A percentile compares a stretch with the other conserved stretches of the same genome.
These are phyloP conservation scores for Loris lydekkerianus DNA, from an alignment of 2,797 vertebrate genomes.

Conservation along the genomic window DNA sequence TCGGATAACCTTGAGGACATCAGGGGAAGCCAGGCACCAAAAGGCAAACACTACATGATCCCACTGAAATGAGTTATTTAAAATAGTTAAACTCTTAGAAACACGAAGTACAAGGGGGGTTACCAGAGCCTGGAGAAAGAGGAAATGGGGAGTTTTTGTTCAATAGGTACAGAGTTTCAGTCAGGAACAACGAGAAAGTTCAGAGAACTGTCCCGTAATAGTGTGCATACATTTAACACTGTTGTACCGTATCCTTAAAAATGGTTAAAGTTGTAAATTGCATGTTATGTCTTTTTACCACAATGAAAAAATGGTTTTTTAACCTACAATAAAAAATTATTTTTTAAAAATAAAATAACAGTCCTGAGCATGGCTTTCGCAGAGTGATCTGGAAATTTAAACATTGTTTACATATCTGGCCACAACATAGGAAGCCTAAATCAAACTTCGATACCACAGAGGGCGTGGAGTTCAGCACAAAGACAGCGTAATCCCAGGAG, in stretches of 20 bases:
- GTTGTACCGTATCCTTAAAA: background rate
- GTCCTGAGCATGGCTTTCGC: background rate
- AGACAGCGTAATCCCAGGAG: background rate
- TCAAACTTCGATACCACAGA: background rate
- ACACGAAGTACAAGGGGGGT: background rate
- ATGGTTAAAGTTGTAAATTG: background rate
- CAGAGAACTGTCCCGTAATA: background rate
- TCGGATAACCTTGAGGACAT: background rate
- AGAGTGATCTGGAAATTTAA: slow-evolving; percentile 17
- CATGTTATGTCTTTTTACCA: background rate
- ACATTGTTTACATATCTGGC: background rate
- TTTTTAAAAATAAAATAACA: background rate
- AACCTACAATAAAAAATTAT: no score
- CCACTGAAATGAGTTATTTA: background rate
- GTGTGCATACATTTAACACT: background rate
- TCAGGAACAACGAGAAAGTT: background rate
- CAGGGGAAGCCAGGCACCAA: background rate
- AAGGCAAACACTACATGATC: background rate
- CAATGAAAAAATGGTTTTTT: background rate
- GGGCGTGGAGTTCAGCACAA: background rate
- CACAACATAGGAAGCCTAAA: background rate
- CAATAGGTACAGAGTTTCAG: background rate
- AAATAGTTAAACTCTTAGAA: background rate
- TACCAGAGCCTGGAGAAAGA: background rate
- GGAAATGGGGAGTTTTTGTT: background rate